Evolutionary conservation across 2,797 vertebrate genomes (phyloP).

Genomic region (Merluccius polli): DNA sequence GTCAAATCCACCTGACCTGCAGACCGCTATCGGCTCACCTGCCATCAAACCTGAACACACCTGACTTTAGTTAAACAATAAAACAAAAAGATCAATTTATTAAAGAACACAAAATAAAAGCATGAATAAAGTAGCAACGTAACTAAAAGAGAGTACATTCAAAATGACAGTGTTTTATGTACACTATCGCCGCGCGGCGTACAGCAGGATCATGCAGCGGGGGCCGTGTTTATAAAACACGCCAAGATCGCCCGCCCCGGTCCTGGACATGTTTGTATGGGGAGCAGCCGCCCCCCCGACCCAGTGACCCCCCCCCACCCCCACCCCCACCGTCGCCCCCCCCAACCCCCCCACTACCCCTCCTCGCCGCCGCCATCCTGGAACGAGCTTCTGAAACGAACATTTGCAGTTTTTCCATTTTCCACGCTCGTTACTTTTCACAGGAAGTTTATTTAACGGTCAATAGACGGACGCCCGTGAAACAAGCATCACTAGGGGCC

Average conservation of each 20-base stretch:
- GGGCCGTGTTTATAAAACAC: not conserved
- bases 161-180: too few relatives aligned
- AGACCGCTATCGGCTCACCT: too few relatives aligned
- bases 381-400: constrained; percentile 38
- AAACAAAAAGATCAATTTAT: not conserved
- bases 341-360: too few relatives aligned
- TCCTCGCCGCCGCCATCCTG: constrained; percentile 37
- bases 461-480: constrained; percentile 36
- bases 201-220: not conserved
- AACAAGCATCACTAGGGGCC: constrained; percentile 51
- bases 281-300: not conserved
- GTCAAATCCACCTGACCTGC: too few relatives aligned
- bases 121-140: too few relatives aligned
- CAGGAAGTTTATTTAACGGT: constrained; percentile 68
- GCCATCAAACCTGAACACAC: not conserved
- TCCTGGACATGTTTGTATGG: not conserved
- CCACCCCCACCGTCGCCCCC: too few relatives aligned
- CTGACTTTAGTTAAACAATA: not conserved
- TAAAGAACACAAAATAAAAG: too few relatives aligned
- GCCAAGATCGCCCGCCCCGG: not conserved
- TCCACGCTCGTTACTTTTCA: constrained; percentile 59
- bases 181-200: too few relatives aligned
- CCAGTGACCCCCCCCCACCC: not conserved
- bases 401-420: constrained; percentile 55
- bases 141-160: too few relatives aligned